phyloP scores from a whole-genome alignment of 2,888 invertebrate genomes.

The Metallyticus violacea region DNA sequence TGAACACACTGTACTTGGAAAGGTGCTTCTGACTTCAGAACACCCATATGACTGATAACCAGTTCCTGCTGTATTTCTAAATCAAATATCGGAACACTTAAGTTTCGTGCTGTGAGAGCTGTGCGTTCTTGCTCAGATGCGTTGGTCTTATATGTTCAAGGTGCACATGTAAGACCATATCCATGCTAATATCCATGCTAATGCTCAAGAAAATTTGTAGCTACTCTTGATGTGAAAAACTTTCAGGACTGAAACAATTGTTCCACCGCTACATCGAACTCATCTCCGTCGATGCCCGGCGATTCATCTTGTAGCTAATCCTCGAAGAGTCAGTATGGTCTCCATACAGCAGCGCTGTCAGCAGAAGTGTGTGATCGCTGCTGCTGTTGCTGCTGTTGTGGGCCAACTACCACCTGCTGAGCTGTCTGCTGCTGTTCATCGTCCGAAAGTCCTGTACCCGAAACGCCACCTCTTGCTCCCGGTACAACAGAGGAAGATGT shows the following conservation, averaged over 20 bases:
- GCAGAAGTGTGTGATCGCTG: conserved; percentile 26
- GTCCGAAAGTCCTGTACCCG: conserved; percentile 23
- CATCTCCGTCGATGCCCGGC: not conserved
- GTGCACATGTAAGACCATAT: no score
- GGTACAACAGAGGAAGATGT: conserved; percentile 20
- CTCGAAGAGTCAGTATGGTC: conserved; percentile 28
- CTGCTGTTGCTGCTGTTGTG: conserved; percentile 21
- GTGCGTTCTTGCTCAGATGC: no score
- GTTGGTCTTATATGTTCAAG: no score
- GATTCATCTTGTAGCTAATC: not conserved
- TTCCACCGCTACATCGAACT: not conserved
- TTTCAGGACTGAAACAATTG: not conserved
- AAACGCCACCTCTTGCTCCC: conserved; percentile 2
- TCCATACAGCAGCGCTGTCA: conserved; percentile 31
- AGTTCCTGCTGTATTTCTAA: no score
- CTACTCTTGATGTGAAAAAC: no score
- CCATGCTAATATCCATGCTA: no score
- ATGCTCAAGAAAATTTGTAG: no score
- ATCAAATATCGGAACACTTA: no score
- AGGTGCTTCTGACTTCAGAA: not conserved
- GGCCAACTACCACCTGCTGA: conserved; percentile 18
- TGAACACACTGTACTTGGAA: no score
- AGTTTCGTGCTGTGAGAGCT: no score
- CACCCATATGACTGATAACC: not conserved
- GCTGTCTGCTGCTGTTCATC: conserved; percentile 28